A percentile compares a stretch with the other conserved stretches of the same genome.
Evolutionary conservation across 2,113 vertebrate species (phyloP).

Genomic region (Amphilophus citrinellus): DNA sequence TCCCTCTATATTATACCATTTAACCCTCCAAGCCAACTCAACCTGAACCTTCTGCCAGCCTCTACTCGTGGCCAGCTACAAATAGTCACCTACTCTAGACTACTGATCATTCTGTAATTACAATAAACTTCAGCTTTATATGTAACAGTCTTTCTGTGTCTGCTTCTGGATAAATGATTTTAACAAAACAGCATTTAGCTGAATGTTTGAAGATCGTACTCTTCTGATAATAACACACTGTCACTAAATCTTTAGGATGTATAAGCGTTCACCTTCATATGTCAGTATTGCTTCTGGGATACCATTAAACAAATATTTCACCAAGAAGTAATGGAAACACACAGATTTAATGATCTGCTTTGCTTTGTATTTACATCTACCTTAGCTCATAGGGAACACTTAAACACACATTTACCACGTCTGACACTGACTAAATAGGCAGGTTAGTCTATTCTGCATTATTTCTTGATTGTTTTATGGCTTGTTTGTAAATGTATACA

Average conservation of each 20-base stretch:
- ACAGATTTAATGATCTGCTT: neutral
- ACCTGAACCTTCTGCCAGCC: neutral
- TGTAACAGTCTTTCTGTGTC: neutral
- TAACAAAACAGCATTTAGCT: neutral
- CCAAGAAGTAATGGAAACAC: neutral
- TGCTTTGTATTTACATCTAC: neutral
- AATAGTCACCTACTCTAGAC: neutral
- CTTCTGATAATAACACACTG: neutral
- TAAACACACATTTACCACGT: neutral
- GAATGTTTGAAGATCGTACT: neutral
- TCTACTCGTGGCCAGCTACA: neutral
- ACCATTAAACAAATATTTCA: neutral
- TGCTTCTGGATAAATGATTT: neutral
- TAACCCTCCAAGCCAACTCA: neutral
- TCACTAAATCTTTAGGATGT: neutral
- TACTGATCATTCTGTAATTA: too few species aligned
- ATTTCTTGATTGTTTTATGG: neutral
- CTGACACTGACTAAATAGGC: neutral
- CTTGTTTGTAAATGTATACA: neutral
- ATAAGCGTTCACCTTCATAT: neutral
- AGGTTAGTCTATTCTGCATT: neutral
- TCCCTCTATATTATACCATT: neutral
- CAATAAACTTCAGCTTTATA: neutral
- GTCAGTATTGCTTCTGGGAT: neutral
- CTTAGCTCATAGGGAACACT: neutral